Evolutionary conservation across 2,113 vertebrate species (phyloP), one percentile per base, ranked within the genome.

Genomic region (Acanthisitta chloris): DNA sequence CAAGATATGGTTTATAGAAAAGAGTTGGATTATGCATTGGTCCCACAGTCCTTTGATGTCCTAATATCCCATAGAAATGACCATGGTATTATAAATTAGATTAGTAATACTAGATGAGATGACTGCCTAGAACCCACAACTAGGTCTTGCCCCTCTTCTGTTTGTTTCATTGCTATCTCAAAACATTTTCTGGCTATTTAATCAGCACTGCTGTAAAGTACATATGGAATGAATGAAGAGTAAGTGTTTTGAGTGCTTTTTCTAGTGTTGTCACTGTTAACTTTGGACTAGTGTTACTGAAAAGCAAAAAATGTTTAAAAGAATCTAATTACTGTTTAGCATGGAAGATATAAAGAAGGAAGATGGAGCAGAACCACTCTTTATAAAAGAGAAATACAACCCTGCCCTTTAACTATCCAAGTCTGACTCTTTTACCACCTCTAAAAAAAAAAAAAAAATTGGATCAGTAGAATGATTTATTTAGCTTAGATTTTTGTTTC

Each of bases 11-110:
- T 19, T 49, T 54, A n/a, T 1, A 40, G 26, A 69, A 62, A 49
- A 62, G 13, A 17, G 1, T 1, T 64, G 4, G 1, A 1, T 25
- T 55, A n/a, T 43, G 51, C 26, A n/a, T 23, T 62, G 36, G 10
- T 48, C 17, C 29, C 69, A 10, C 4, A 67, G 34, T 24, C n/a
- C 9, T 76, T 48, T 69, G 5, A 29, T 51, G 24, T 29, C 29
- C 17, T 43, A 55, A 34, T 8, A 66, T 4, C 4, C 12, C 8
- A 23, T 2, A 51, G 45, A 84, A 55, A 43, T n/a, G 3, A n/a
- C 38, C 51, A 9, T n/a, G 19, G 25, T 45, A 20, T 10, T 46
- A 25, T 12, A 36, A 74, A 88, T 62, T 33, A 71, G 4, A 21
- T 29, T 17, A 42, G 13, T 21, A 43, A 49, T 26, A 20, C 14